Evolutionary conservation across 2,797 vertebrate genomes (phyloP), one percentile per base, ranked within the genome.

Genomic region (Momotus momota): DNA sequence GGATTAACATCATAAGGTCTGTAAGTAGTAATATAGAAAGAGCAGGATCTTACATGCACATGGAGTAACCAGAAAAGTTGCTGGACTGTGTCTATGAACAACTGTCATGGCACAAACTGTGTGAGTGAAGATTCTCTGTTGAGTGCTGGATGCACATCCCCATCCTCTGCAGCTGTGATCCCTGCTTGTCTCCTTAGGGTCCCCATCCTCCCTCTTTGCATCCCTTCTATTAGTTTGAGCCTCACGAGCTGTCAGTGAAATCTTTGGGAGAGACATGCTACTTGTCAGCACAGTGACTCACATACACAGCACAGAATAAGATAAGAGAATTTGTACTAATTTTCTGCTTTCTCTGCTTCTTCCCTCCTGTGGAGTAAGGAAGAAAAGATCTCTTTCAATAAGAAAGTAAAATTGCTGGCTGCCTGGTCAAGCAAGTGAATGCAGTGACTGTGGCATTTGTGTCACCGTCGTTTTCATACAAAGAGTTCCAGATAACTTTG

Each of bases 401-500:
- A 72, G 49, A 58, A 91, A 84, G 58, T 33, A 69, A 81, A 93
- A 83, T 55, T 41, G 27, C 31, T 81, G 82, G 58, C 82, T 94
- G 86, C 45, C 41, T 55, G 12, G 40, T 70, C 52, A 77, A 71
- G 40, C 21, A 43, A 95, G 78, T 77, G 93, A 96, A 95, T 86
- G 81, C 51, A 81, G 38, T 52, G 73, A 92, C 77, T 95, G 88
- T 62, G 81, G 58, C 22, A 40, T 86, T 96, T 90, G 78, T 88
- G 46, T 51, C 81, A 77, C 65, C 94, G 80, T 58, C 77, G 74
- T 81, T 91, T 93, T 93, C 73, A 72, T 54, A 88, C 48, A 92
- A 91, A 85, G 65, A 72, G 54, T 65, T 92, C 45, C 92, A 95
- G 77, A 95, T 51, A 96, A 88, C 35, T 92, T 75, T 45, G 46